Base-by-base conservation (phyloP, 2,113 vertebrate genomes). In the Petaurus breviceps region DNA sequence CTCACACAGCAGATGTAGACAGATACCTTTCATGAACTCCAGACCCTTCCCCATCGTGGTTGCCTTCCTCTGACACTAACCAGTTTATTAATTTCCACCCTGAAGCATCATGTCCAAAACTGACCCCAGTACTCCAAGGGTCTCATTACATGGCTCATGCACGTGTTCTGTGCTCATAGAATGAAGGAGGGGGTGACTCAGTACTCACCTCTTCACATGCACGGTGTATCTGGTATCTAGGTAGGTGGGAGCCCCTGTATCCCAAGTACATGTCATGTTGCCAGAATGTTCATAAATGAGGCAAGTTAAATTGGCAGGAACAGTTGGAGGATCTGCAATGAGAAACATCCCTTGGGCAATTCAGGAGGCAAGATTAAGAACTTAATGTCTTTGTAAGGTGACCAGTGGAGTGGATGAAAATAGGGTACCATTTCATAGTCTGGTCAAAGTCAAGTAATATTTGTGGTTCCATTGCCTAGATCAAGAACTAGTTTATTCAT, bases 291-390 rank as follows among this genome's bases (percentile, higher is more conserved):
- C 99, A 0, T 54, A 51, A 97, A 98, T 98, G 93, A 95, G 24
- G 89, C 99, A 99, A 51, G 94, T 96, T 94, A 99, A 61, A 92
- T 99, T 97, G 3, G 94, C 26, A 3, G 99, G 99, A 0, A 77
- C 61, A 1, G 98, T 98, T 0, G 99, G 99, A 0, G 98, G 98
- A 93, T 99, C 99, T 99, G 97, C 0, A 92, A 97, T 16, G 96
- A 94, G 19, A 46, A 0, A 9, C 8, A 95, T 19, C 61, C 43
- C 46, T 94, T 90, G 12, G 68, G 43, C 37, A 22, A 43, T n/a
- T 49, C 43, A 96, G 68, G 91, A 68, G 26, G 52, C 28, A 47
- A 54, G 47, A 55, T 2, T 54, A 43, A 51, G 96, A 92, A 51
- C 37, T n/a, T 24, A 26, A 49, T 68, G 16, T 90, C 92, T 89